Base-by-base conservation (phyloP, 2,888 invertebrate genomes). In the Tenthredo scrophulariae region DNA sequence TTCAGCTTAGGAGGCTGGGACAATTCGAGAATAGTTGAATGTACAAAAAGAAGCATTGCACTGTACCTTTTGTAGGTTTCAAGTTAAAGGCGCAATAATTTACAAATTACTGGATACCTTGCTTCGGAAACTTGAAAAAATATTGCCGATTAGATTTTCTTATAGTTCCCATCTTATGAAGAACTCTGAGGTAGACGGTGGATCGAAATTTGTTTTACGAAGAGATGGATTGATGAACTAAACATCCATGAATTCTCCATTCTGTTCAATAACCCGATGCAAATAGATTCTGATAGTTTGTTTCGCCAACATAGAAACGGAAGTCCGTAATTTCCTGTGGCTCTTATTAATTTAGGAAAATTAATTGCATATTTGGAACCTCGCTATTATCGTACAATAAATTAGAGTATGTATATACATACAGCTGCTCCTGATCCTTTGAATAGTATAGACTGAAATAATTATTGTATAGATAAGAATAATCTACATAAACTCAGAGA, bases 251-350 rank as follows among this genome's bases (percentile, higher is more conserved):
- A 13, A 62, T 62, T 62, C 10, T 26, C 13, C 22, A 26, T 29
- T 62, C 2, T 26, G 22, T 13, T 26, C 13, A 1, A 29, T 29
- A 26, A 62, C 26, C 22, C 26, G 26, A 62, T n/a, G n/a, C 62
- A 3, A 62, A 18, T 62, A 22, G 26, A 22, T 62, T 26, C 26
- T 26, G 4, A 13, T 62, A 13, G 62, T 26, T 26, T 10, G 9
- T 22, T 29, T 26, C 9, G 13, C 18, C 33, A 26, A 67, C 33
- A 29, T 33, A 67, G 67, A 67, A 67, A 67, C 67, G 67, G 33
- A 67, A 67, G 67, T 67, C 67, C 67, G 33, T 67, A 67, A 67
- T 67, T 67, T 67, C 67, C 67, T 13, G 67, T 67, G 29, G 33
- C 15, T 67, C 9, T 15, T 15, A 67, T 33, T 7, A 67, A 6